Percentiles rank a stretch among this genome's conserved stretches.
Evolutionary conservation across 1,140 invertebrate genomes (phyloP).

Genomic region (Ostrea edulis): DNA sequence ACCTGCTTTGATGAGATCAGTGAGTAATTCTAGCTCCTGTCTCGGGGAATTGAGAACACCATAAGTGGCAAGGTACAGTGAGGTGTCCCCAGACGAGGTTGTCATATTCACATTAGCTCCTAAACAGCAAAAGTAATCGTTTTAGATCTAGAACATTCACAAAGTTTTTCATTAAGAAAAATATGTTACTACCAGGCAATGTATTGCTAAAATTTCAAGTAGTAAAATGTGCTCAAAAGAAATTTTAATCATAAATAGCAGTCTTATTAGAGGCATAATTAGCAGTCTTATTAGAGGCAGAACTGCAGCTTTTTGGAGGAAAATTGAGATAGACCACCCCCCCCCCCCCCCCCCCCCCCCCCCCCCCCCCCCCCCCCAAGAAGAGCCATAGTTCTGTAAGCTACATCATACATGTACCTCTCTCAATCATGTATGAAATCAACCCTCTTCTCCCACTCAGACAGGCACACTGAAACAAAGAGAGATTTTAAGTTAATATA

Average conservation of each 20-base stretch:
- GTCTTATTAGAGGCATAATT: neutral
- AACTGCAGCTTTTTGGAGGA: neutral
- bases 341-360: too few species aligned
- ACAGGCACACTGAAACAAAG: conserved; percentile 68
- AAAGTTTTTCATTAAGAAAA: too few species aligned
- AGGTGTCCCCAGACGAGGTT: conserved; percentile 65
- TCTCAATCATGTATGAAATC: conserved; percentile 64
- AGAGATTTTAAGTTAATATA: too few species aligned
- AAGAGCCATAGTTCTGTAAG: too few species aligned
- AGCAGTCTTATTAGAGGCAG: neutral
- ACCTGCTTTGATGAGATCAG: conserved; percentile 67
- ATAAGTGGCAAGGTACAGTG: conserved; percentile 74
- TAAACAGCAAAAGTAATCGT: neutral
- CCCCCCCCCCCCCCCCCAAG: too few species aligned
- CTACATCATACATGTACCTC: conserved; percentile 59
- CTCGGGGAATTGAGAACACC: conserved; percentile 63
- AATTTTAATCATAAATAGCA: neutral
- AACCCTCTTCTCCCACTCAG: conserved; percentile 65
- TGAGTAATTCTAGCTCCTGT: conserved; percentile 55
- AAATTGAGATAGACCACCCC: neutral
- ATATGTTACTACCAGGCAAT: too few species aligned
- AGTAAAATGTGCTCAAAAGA: too few species aligned
- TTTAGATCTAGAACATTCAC: neutral
- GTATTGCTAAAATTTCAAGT: too few species aligned
- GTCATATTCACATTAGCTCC: conserved; percentile 62